Evolutionary conservation across 2,113 vertebrate genomes (phyloP), one percentile per base, ranked within the genome.

Genomic region (Macaca mulatta): DNA sequence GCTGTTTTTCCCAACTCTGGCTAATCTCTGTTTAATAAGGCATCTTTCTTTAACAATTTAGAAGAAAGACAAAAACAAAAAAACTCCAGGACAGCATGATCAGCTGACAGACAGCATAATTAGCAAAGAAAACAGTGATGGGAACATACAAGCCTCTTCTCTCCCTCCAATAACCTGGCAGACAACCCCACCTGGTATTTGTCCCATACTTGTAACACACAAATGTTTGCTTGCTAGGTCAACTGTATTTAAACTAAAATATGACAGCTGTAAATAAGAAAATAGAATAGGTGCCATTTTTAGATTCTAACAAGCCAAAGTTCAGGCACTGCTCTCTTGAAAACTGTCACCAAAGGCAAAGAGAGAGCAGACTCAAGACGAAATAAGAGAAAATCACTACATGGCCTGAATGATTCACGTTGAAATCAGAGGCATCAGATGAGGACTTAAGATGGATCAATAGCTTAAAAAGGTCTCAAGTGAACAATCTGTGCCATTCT

Each of bases 171-270:
- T 32, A 64, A 61, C 25, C 35, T n/a, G 75, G 57, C 11, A 90
- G 70, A n/a, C 48, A 75, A 81, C 4, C 32, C 40, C 30, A 87
- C 43, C 50, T 90, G 27, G 20, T 52, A 85, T 81, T 40, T 69
- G 45, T 20, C 25, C 48, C 20, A 79, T 94, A 85, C 50, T 45
- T 90, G 48, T 84, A 95, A 64, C 32, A 67, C 10, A 93, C n/a
- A 96, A 96, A 78, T 64, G 8, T 92, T 81, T 94, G 43, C 8
- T 77, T 96, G 86, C 74, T 86, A 85, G 4, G 94, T 94, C 75
- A 96, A 43, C 83, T 94, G 2, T 67, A 81, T 89, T 94, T 97
- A 95, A 96, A 94, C 59, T 74, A 94, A 94, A 96, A 67, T 67
- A 89, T 38, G 85, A 86, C 40, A 90, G 22, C 75, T 97, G 23